These are phyloP conservation scores for Clinocottus analis DNA, from an alignment of 2,113 vertebrate genomes.

Conservation along the genomic window DNA sequence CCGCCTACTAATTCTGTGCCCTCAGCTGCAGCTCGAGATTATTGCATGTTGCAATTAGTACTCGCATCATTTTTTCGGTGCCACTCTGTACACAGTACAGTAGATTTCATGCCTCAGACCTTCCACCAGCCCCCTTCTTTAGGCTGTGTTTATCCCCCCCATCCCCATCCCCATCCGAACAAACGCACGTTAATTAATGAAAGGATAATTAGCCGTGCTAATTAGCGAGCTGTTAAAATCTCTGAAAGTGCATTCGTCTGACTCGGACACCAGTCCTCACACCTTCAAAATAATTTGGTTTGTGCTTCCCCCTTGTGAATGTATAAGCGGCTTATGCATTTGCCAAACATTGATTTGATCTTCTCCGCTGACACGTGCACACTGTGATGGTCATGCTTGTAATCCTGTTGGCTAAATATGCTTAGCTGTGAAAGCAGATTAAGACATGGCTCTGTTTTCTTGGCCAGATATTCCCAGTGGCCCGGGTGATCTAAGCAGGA, in stretches of 20 bases:
- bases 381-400: constrained; percentile 81
- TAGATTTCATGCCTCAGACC: constrained; percentile 39
- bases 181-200: constrained; percentile 56
- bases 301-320: constrained; percentile 59
- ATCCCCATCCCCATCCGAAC: no score
- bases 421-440: constrained; percentile 83
- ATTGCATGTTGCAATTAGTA: constrained; percentile 26
- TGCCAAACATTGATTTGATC: constrained; percentile 77
- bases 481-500: constrained; percentile 61
- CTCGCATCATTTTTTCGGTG: constrained; percentile 11
- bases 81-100: constrained; percentile 3
- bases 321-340: constrained; percentile 77
- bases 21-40: background rate
- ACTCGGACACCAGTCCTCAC: constrained; percentile 51
- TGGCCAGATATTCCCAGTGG: constrained; percentile 72
- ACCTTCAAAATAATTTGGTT: constrained; percentile 68
- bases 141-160: constrained; percentile 45
- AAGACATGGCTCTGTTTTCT: constrained; percentile 77
- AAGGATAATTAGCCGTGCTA: constrained; percentile 59
- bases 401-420: constrained; percentile 82
- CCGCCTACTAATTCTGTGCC: constrained; percentile 7
- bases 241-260: constrained; percentile 40
- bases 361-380: constrained; percentile 73
- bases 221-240: constrained; percentile 63
- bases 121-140: constrained; percentile 19